phyloP scores from a whole-genome alignment of 2,113 vertebrate genomes.

The Tragelaphus scriptus region DNA sequence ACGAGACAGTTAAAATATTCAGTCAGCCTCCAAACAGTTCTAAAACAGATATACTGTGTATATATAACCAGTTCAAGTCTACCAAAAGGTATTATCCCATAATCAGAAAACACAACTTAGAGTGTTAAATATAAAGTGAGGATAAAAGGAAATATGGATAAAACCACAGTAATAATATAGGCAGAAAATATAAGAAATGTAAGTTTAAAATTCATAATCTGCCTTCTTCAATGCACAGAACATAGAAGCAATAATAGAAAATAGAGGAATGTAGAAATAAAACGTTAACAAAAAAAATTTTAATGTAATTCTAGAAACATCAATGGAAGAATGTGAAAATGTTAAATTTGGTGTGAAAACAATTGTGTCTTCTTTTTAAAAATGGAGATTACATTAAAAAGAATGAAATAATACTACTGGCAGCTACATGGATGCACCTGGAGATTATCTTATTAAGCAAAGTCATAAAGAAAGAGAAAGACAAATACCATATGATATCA shows the following conservation, averaged over 20 bases:
- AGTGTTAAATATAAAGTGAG: background rate
- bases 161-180: background rate
- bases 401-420: background rate
- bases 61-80: background rate
- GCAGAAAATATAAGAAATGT: background rate
- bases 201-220: background rate
- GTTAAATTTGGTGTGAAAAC: background rate
- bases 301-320: background rate
- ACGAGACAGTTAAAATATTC: conserved; percentile 13
- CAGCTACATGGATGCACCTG: background rate
- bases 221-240: background rate
- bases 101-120: background rate
- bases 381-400: background rate
- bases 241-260: background rate
- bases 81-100: background rate
- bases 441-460: background rate
- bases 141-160: background rate
- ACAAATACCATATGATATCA: background rate
- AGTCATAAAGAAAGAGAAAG: background rate
- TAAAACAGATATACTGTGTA: background rate
- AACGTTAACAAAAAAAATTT: background rate
- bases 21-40: background rate
- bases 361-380: background rate
- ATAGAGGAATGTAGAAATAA: background rate
- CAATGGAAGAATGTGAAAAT: background rate